Conservation (phyloP, 2,113 vertebrate species). For the Myxocyprinus asiaticus region DNA sequence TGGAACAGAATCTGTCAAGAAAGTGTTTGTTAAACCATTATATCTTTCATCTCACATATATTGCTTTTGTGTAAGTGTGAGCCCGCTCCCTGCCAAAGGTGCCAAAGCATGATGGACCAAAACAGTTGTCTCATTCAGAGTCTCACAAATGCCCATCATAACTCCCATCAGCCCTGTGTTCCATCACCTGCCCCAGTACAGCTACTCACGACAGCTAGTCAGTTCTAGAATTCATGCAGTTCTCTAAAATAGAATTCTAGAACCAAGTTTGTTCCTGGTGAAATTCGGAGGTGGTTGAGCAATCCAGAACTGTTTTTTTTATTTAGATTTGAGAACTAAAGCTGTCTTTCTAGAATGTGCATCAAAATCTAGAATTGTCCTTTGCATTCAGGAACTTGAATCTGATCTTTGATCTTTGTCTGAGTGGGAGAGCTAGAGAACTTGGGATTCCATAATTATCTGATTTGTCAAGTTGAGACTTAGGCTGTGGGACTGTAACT, state of each 20-base stretch:
- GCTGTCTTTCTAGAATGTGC: too few relatives aligned
- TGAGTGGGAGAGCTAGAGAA: not conserved
- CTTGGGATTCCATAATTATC: not conserved
- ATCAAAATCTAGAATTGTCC: not conserved
- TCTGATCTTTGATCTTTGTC: not conserved
- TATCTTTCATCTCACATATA: constrained; percentile 56
- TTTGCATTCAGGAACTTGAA: not conserved
- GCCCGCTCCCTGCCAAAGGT: not conserved
- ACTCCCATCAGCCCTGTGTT: not conserved
- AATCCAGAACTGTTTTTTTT: too few relatives aligned
- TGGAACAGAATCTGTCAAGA: constrained; percentile 55
- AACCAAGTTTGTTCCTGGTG: not conserved
- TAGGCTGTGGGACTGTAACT: not conserved
- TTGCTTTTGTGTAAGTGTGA: constrained; percentile 49
- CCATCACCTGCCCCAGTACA: not conserved
- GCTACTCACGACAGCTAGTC: not conserved
- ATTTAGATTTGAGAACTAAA: too few relatives aligned
- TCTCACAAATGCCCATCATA: not conserved
- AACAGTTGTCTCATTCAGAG: not conserved
- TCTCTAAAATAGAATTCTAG: not conserved
- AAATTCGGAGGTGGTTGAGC: too few relatives aligned
- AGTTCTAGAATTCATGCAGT: not conserved
- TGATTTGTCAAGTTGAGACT: constrained; percentile 12
- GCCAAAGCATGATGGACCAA: constrained; percentile 20
- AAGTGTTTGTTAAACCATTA: constrained; percentile 53